A percentile compares a stretch with the other conserved stretches of the same genome.
Evolutionary conservation across 2,113 vertebrate species (phyloP).

Genomic region (Passer montanus): DNA sequence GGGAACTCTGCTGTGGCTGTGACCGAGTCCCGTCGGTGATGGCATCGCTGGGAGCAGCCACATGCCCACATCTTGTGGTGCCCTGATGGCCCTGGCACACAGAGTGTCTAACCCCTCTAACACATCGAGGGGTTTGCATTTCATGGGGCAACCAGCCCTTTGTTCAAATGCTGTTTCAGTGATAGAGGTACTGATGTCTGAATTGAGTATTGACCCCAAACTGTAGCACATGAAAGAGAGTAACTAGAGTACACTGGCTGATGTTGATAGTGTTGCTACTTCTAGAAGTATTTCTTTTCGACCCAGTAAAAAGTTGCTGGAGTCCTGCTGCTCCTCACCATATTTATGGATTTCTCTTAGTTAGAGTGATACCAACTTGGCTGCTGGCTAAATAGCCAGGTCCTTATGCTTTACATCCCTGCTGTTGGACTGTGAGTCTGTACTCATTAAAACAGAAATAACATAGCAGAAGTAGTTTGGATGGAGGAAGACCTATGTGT

Average conservation of each 20-base stretch:
- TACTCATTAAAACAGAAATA: not conserved
- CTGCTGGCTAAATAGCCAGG: not conserved
- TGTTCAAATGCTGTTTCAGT: not conserved
- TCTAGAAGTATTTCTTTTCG: not conserved
- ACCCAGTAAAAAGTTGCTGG: not conserved
- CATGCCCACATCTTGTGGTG: rapidly evolving
- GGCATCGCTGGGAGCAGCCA: not conserved
- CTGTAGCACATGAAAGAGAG: not conserved
- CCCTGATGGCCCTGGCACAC: not conserved
- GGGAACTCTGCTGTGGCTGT: rapidly evolving
- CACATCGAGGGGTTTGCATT: rapidly evolving
- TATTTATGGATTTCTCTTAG: not conserved
- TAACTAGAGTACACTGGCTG: not conserved
- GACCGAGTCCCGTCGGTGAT: rapidly evolving
- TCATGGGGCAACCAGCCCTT: not conserved
- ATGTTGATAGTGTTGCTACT: not conserved
- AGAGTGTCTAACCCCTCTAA: not conserved
- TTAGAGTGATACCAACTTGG: not conserved
- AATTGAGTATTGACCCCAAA: not conserved
- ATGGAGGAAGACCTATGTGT: not conserved
- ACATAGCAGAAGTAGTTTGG: not conserved
- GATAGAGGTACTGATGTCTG: not conserved
- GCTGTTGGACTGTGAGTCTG: not conserved
- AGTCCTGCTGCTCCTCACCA: not conserved
- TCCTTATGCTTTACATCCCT: not conserved